Base-by-base conservation (phyloP, 2,113 vertebrate genomes). In the Cardinalis cardinalis region DNA sequence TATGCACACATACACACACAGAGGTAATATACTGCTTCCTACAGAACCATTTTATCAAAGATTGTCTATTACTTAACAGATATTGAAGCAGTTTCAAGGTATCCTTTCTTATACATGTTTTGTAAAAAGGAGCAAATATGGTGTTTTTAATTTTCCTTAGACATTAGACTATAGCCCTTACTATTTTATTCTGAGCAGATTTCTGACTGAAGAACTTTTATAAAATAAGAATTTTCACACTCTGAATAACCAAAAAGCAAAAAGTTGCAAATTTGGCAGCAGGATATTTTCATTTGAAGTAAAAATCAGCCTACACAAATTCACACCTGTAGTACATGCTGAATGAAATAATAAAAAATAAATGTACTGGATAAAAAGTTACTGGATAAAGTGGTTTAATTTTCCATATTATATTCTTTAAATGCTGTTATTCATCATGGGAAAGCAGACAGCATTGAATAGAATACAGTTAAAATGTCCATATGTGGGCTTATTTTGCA, bases 181-280 rank as follows among this genome's bases (percentile, higher is more conserved):
- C 4, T 46, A 21, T 63, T 90, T 91, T 43, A 49, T 48, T 70
- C 9, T 79, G 26, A 80, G 7, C 4, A 63, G 26, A 74, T 77
- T 86, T 36, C 8, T 80, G 32, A 31, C 18, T 25, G 19, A 91
- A 83, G 9, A 77, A 74, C 9, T 86, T 77, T 10, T 53, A n/a
- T 19, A 77, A 91, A 86, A 84, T 64, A 43, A 77, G 36, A 65
- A 82, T 89, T 89, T 95, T 89, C 44, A 77, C 21, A 70, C 43
- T 70, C 17, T 74, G 25, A 80, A 77, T 55, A 84, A 66, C 14
- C 14, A 80, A 58, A 86, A 73, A 66, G 12, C 49, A 6, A 80
- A 86, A 90, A 90, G 15, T 20, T 86, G 25, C 6, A 56, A 60
- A 49, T 48, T 63, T 83, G 32, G 38, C 72, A 93, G 60, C 5